Conservation (phyloP, 2,113 vertebrate genomes). For the Anhinga rufa region DNA sequence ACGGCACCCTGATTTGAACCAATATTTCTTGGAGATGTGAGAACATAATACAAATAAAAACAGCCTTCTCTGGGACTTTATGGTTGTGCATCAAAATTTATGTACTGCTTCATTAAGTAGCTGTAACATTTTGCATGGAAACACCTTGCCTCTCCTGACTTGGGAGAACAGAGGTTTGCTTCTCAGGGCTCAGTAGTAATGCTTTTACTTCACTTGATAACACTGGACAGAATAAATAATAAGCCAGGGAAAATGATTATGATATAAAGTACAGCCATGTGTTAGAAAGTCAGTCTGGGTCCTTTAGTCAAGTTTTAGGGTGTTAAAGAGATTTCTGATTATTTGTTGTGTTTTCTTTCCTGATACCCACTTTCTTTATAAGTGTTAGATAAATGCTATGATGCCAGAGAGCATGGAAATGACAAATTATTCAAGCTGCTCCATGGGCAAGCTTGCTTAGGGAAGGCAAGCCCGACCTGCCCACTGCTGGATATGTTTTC, state of each 20-base stretch:
- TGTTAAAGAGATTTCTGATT: background rate
- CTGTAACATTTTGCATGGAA: background rate
- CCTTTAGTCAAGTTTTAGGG: background rate
- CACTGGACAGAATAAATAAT: background rate
- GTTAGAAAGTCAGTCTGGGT: background rate
- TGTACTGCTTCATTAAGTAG: background rate
- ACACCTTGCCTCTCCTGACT: background rate
- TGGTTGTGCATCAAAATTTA: background rate
- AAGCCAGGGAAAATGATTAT: background rate
- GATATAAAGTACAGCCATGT: background rate
- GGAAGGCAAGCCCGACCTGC: background rate
- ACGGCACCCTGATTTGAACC: background rate
- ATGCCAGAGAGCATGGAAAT: background rate
- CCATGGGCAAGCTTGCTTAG: background rate
- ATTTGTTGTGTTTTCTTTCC: background rate
- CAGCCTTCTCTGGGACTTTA: background rate
- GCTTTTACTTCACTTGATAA: background rate
- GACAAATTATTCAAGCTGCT: background rate
- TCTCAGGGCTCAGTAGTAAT: background rate
- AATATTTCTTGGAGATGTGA: accelerated
- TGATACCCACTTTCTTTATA: accelerated
- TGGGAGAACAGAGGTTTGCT: background rate
- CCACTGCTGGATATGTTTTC: background rate
- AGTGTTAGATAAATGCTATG: accelerated
- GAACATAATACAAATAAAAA: background rate